Evolutionary conservation across 2,888 invertebrate species (phyloP).

Genomic region (Phragmatobia fuliginosa): DNA sequence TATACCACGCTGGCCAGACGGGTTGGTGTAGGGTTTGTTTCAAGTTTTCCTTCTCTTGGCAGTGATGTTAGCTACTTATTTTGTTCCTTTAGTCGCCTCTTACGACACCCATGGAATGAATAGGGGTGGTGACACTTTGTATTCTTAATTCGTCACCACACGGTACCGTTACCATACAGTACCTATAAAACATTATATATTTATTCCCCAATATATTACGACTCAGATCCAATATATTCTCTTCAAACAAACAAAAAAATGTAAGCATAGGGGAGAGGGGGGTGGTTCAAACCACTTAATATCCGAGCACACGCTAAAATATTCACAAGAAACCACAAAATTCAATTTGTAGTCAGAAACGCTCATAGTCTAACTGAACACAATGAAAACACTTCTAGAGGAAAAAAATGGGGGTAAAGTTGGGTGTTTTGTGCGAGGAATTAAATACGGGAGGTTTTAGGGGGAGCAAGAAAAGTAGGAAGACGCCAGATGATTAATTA

Average conservation of each 20-base stretch:
- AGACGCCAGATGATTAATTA: conserved; percentile 85
- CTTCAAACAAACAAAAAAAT: conserved; percentile 21
- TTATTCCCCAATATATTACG: neutral
- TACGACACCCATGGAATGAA: too few species aligned
- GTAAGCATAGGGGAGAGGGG: conserved; percentile 20
- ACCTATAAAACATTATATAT: neutral
- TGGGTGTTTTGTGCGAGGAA: conserved; percentile 74
- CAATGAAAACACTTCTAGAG: conserved; percentile 77
- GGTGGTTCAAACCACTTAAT: conserved; percentile 68
- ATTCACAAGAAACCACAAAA: conserved; percentile 84
- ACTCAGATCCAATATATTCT: neutral
- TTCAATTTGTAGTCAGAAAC: conserved; percentile 81
- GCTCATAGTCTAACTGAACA: conserved; percentile 74
- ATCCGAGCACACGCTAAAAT: conserved; percentile 75
- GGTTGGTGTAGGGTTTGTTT: too few species aligned
- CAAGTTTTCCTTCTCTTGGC: too few species aligned
- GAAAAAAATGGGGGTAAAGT: conserved; percentile 70
- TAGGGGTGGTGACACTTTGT: too few species aligned
- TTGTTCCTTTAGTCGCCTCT: too few species aligned
- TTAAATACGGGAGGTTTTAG: conserved; percentile 73
- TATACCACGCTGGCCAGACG: too few species aligned
- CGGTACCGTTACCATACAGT: neutral
- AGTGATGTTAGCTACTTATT: too few species aligned
- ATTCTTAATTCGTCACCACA: too few species aligned
- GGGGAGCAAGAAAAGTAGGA: conserved; percentile 64